Conservation (phyloP, 1,140 invertebrate species). For the Tyrophagus putrescentiae region DNA sequence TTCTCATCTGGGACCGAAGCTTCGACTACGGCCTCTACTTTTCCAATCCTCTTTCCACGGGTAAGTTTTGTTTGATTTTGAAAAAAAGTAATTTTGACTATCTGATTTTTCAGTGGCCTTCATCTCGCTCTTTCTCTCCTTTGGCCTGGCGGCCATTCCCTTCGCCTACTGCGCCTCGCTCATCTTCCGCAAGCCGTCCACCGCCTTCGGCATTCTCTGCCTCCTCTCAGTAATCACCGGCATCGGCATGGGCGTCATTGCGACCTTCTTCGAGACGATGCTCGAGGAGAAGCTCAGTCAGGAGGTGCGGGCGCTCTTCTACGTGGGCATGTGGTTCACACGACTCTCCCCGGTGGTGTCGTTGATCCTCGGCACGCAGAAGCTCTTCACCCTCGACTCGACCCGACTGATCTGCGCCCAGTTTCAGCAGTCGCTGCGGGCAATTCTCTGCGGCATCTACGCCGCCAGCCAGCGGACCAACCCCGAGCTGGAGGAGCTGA, state of each 20-base stretch:
- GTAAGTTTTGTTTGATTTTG: neutral
- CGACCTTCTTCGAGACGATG: constrained; percentile 19
- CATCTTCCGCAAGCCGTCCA: constrained; percentile 20
- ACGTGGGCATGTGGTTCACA: constrained; percentile 18
- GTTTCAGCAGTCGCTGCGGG: constrained; percentile 17
- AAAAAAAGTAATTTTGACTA: neutral
- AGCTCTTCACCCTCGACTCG: constrained; percentile 19
- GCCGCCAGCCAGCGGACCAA: constrained; percentile 15
- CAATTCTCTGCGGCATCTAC: constrained; percentile 19
- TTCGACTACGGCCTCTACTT: constrained; percentile 13
- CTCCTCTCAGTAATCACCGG: constrained; percentile 22
- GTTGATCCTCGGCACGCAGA: constrained; percentile 17
- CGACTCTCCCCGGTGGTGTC: constrained; percentile 17
- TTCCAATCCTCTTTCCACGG: constrained; percentile 12
- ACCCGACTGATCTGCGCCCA: constrained; percentile 20
- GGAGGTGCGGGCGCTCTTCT: constrained; percentile 9
- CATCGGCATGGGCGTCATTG: constrained; percentile 19
- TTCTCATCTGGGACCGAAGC: constrained; percentile 19
- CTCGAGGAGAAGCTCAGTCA: constrained; percentile 12
- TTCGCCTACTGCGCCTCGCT: constrained; percentile 26
- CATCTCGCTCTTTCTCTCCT: constrained; percentile 25
- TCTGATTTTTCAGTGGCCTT: constrained; percentile 10
- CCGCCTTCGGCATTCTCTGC: constrained; percentile 25
- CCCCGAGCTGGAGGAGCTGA: constrained; percentile 20
- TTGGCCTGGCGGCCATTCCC: constrained; percentile 27